phyloP scores from a whole-genome alignment of 2,797 vertebrate genomes.

The Heterohyrax brucei region DNA sequence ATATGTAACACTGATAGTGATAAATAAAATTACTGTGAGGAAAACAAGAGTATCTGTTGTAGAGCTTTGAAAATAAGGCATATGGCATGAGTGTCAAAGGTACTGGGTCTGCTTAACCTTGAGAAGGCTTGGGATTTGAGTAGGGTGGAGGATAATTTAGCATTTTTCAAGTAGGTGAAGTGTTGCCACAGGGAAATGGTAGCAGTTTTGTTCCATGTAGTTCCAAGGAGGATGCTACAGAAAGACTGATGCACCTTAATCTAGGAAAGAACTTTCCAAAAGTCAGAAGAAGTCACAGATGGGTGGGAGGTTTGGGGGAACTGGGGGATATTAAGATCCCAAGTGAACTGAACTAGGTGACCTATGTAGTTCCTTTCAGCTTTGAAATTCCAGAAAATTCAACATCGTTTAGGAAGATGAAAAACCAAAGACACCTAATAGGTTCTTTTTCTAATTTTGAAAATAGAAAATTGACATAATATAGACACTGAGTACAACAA shows the following conservation, averaged over 20 bases:
- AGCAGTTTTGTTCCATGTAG: constrained; percentile 19
- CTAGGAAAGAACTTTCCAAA: neutral
- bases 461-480: constrained; percentile 70
- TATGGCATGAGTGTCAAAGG: constrained; percentile 11
- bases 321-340: constrained; percentile 33
- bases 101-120: neutral
- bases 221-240: neutral
- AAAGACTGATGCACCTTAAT: constrained; percentile 12
- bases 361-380: constrained; percentile 47
- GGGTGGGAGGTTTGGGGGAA: neutral
- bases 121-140: neutral
- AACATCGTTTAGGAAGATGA: constrained; percentile 53
- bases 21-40: neutral
- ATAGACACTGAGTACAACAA: constrained; percentile 45
- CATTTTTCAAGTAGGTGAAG: neutral
- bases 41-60: neutral
- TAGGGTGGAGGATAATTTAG: neutral
- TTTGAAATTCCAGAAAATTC: constrained; percentile 70
- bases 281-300: neutral
- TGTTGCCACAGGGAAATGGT: neutral
- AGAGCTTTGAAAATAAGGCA: neutral
- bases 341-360: neutral
- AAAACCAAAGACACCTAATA: constrained; percentile 62
- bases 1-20: neutral
- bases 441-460: constrained; percentile 71